A percentile compares a stretch with the other conserved stretches of the same genome.
Evolutionary conservation across 1,140 invertebrate genomes (phyloP).

Genomic region (Cecropterus lyciades): DNA sequence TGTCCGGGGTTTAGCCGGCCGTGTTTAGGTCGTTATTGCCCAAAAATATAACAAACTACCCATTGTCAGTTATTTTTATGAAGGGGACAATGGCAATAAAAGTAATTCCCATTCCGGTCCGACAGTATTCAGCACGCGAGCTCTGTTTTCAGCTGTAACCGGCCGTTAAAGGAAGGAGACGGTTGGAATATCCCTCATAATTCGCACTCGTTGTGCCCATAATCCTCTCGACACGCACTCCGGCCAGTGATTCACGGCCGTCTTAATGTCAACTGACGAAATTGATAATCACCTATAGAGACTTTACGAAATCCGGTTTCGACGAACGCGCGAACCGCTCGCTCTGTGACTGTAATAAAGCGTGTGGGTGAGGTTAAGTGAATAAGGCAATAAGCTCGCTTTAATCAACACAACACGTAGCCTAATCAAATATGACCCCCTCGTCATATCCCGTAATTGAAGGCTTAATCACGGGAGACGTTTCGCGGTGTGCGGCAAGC

Average conservation of each 20-base stretch:
- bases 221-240: slow-evolving; percentile 35
- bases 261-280: slow-evolving; percentile 66
- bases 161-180: slow-evolving; percentile 42
- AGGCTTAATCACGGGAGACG: slow-evolving; percentile 79
- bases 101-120: slow-evolving; percentile 31
- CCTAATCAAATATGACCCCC: slow-evolving; percentile 82
- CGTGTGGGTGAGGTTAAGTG: slow-evolving; percentile 62
- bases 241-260: slow-evolving; percentile 59
- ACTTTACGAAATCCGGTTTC: slow-evolving; percentile 59
- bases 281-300: slow-evolving; percentile 49
- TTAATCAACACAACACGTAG: slow-evolving; percentile 81
- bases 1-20: slow-evolving; percentile 25
- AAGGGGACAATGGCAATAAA: slow-evolving; percentile 33
- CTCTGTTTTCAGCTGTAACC: slow-evolving; percentile 25
- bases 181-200: slow-evolving; percentile 41
- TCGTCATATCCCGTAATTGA: slow-evolving; percentile 81
- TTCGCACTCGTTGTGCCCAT: slow-evolving; percentile 39
- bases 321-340: slow-evolving; percentile 30
- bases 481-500: slow-evolving; percentile 50
- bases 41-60: slow-evolving; percentile 24
- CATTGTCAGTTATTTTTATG: slow-evolving; percentile 29
- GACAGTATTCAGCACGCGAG: slow-evolving; percentile 11
- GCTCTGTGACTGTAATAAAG: slow-evolving; percentile 43
- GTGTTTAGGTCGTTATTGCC: slow-evolving; percentile 31
- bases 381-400: slow-evolving; percentile 79